phyloP scores from a whole-genome alignment of 2,797 vertebrate genomes.

The Ibycter americanus region DNA sequence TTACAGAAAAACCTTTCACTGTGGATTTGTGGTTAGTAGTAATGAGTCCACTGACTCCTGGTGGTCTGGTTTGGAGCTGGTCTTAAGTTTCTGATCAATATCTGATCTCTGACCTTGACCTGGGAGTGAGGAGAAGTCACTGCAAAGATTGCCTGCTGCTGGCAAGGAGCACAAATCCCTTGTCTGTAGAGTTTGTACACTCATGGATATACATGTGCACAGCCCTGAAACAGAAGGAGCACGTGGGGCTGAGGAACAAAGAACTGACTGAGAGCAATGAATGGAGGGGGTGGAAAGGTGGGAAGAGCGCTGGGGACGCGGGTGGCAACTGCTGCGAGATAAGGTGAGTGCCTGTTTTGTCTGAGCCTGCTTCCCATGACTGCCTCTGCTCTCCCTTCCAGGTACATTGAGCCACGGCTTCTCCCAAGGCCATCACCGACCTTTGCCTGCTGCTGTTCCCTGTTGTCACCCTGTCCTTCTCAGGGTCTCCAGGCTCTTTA shows the following conservation, averaged over 20 bases:
- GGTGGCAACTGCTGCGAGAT: background rate
- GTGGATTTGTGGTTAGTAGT: background rate
- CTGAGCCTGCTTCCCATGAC: background rate
- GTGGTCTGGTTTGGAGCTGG: background rate
- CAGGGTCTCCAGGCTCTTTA: background rate
- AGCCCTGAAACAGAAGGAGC: background rate
- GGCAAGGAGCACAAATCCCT: background rate
- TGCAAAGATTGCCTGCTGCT: background rate
- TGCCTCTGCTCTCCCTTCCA: background rate
- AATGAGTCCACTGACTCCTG: background rate
- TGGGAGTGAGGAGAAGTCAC: background rate
- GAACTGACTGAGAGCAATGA: background rate
- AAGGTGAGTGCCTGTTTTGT: background rate
- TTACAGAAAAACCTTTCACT: background rate
- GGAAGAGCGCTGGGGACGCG: background rate
- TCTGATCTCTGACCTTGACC: background rate
- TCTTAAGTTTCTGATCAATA: background rate
- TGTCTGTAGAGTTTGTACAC: background rate
- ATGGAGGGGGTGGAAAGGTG: background rate
- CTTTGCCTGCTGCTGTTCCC: background rate
- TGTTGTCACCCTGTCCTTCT: background rate
- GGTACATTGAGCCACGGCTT: background rate
- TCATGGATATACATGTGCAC: accelerated
- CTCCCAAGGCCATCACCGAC: background rate
- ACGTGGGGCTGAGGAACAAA: constrained; percentile 27